Evolutionary conservation across 1,140 invertebrate genomes (phyloP), one percentile per base, ranked within the genome.

Genomic region (Drosophila rhopaloa): DNA sequence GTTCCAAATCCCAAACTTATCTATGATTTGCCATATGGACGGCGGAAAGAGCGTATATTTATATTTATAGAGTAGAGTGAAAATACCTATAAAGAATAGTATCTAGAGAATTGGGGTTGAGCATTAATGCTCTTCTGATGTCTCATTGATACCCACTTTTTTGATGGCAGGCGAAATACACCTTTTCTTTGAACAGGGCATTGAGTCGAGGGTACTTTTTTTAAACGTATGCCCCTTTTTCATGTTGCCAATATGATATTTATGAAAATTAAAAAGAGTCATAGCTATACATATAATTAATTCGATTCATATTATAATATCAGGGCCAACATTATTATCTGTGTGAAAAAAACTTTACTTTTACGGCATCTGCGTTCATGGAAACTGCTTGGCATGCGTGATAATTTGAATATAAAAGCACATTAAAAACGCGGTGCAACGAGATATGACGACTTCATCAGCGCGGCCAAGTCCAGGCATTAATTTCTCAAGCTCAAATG

Each of bases 401-500:
- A 75, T 85, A 85, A 85, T 85, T 85, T 85, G 78, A 85, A 85
- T 85, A 85, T 85, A 85, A 85, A 85, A 81, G 77, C 81, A 85
- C 78, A 85, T 85, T 85, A 71, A 85, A 73, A 72, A 68, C 46
- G 57, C 53, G 48, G 24, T 63, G 72, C 53, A 73, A 51, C 41
- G 57, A 53, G 43, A 32, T 16, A 32, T 70, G 68, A 66, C 48
- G 72, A 72, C 72, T 72, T 67, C 78, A 81, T 72, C 73, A 81
- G 44, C 19, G 61, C 54, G 14, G 2, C 11, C 37, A 51, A 46
- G 32, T 38, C 58, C 35, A 41, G 55, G 13, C 54, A 77, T 24
- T 41, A 35, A 79, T 76, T 84, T 84, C 81, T 73, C 81, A 84
- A 72, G 66, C 81, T 75, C 72, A 84, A 85, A 85, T 85, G 81